These are phyloP conservation scores for Nyctalus aviator DNA, from an alignment of 2,797 vertebrate genomes.

Conservation along the genomic window DNA sequence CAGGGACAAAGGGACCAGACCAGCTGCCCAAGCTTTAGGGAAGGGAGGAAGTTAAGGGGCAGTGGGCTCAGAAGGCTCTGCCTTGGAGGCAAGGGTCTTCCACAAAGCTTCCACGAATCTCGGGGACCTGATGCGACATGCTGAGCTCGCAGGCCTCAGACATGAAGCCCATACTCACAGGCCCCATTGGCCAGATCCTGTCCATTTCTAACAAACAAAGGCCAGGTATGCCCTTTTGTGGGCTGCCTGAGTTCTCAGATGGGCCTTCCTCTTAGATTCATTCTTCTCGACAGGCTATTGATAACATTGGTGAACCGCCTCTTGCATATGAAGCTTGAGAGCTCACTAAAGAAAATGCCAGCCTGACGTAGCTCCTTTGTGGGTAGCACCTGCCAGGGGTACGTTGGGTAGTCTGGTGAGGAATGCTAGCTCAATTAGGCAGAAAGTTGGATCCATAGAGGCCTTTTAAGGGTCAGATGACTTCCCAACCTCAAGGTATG, in stretches of 20 bases:
- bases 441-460: neutral
- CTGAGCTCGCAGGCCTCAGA: neutral
- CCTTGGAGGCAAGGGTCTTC: neutral
- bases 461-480: neutral
- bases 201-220: rapidly evolving
- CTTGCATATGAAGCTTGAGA: neutral
- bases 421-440: neutral
- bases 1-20: neutral
- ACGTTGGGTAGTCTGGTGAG: rapidly evolving
- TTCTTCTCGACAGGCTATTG: rapidly evolving
- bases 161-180: neutral
- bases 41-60: neutral
- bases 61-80: rapidly evolving
- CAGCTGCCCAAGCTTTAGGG: neutral
- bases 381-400: neutral
- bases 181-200: rapidly evolving
- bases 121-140: rapidly evolving
- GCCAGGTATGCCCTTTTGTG: rapidly evolving
- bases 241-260: neutral
- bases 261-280: rapidly evolving
- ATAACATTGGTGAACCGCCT: rapidly evolving
- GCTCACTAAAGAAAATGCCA: neutral
- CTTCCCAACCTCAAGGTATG: neutral
- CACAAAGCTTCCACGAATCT: rapidly evolving
- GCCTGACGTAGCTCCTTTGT: rapidly evolving